Percentiles rank a stretch among this genome's conserved stretches.
phyloP scores from a whole-genome alignment of 2,113 vertebrate genomes.

The Hemicordylus capensis region DNA sequence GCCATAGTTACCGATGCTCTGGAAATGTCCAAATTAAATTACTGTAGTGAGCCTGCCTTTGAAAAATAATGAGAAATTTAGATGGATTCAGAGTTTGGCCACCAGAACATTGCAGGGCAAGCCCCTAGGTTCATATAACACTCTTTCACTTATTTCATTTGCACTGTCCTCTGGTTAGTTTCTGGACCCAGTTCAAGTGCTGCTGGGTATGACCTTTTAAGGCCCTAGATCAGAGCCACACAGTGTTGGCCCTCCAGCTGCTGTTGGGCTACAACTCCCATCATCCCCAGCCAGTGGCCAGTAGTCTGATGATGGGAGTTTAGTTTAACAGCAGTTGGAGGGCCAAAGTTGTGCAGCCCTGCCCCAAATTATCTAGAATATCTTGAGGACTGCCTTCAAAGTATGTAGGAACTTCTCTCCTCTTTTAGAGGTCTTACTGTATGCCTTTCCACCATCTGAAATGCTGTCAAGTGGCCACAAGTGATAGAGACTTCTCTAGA shows the following conservation, averaged over 20 bases:
- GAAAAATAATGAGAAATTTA: neutral
- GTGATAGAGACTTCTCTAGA: neutral
- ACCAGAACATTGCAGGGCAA: too few relatives aligned
- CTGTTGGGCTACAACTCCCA: too few relatives aligned
- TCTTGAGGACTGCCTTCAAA: neutral
- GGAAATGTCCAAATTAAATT: neutral
- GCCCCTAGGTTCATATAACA: neutral
- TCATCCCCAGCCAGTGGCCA: too few relatives aligned
- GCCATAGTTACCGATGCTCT: neutral
- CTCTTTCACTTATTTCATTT: neutral
- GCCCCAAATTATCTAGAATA: too few relatives aligned
- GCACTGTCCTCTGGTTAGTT: neutral
- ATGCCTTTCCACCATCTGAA: neutral
- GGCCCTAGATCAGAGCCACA: neutral
- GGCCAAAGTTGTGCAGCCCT: too few relatives aligned
- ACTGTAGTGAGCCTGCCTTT: neutral
- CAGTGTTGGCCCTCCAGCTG: too few relatives aligned
- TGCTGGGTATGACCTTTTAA: neutral
- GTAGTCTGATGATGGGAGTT: too few relatives aligned
- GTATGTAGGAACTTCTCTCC: too few relatives aligned
- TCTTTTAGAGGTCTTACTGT: neutral
- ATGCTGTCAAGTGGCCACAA: neutral
- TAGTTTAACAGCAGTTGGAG: too few relatives aligned
- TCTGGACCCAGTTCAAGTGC: neutral
- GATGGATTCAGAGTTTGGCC: neutral